Evolutionary conservation across 1,140 invertebrate genomes (phyloP).

Genomic region (Drosophila watanabei): DNA sequence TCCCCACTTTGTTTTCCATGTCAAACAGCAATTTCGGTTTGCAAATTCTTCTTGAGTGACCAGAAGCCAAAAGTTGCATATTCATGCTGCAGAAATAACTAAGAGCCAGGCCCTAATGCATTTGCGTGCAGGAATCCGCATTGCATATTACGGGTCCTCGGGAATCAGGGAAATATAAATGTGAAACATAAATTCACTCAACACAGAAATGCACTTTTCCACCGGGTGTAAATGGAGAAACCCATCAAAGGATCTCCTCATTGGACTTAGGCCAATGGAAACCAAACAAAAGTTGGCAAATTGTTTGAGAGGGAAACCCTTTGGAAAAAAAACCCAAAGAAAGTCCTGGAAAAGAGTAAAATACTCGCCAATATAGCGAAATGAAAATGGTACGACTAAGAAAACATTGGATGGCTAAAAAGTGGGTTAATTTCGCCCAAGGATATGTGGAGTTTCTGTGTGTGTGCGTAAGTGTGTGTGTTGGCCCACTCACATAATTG

Average conservation of each 20-base stretch:
- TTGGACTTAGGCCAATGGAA: conserved; percentile 45
- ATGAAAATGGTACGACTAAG: conserved; percentile 56
- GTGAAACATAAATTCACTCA: conserved; percentile 36
- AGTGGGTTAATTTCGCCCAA: conserved; percentile 78
- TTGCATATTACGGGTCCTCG: conserved; percentile 58
- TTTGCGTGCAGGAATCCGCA: conserved; percentile 52
- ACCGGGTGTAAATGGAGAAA: neutral
- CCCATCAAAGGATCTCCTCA: conserved; percentile 18
- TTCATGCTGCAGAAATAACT: conserved; percentile 60
- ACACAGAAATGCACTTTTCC: conserved; percentile 65
- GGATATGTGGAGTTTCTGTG: conserved; percentile 33
- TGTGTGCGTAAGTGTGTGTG: conserved; percentile 23
- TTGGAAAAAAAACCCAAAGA: conserved; percentile 5
- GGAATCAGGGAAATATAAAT: conserved; percentile 25
- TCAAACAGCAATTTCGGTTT: conserved; percentile 53
- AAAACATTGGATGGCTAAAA: conserved; percentile 60
- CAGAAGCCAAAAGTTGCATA: conserved; percentile 55
- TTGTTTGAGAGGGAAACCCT: conserved; percentile 15
- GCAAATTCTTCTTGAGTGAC: conserved; percentile 61
- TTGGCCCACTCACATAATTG: conserved; percentile 62
- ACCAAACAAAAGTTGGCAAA: conserved; percentile 53
- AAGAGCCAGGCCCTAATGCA: conserved; percentile 53
- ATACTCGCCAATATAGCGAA: conserved; percentile 20
- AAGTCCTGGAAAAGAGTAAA: conserved; percentile 3
- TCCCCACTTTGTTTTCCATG: conserved; percentile 18